Percentiles rank a stretch among this genome's conserved stretches.
These are phyloP conservation scores for Acromyrmex heyeri DNA, from an alignment of 1,140 invertebrate species.

Conservation along the genomic window DNA sequence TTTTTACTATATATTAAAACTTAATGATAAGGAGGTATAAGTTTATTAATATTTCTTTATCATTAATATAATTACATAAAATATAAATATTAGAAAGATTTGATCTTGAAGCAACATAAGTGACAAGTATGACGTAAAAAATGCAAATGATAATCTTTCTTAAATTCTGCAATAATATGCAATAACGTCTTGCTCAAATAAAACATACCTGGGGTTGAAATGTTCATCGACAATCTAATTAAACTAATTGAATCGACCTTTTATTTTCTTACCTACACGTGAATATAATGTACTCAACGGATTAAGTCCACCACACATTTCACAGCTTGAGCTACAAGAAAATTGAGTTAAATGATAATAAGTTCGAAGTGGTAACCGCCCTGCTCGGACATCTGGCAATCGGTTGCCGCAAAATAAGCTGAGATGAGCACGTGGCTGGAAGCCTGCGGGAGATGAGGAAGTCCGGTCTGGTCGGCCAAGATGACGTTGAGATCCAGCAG, in stretches of 20 bases:
- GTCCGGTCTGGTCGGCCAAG: conserved; percentile 46
- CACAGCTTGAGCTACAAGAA: not conserved
- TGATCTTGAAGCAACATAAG: not conserved
- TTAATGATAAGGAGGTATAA: not conserved
- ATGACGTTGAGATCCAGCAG: conserved; percentile 42
- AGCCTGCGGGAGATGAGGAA: conserved; percentile 49
- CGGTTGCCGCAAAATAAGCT: conserved; percentile 13
- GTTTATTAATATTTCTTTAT: not conserved
- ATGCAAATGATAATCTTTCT: not conserved
- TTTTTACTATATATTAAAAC: not conserved
- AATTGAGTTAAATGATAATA: not conserved
- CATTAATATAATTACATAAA: not conserved
- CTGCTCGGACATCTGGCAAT: conserved; percentile 36
- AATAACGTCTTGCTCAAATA: not conserved
- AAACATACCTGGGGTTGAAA: not conserved
- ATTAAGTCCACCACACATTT: not conserved
- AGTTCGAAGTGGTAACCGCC: not conserved
- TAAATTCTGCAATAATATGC: not conserved
- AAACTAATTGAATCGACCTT: not conserved
- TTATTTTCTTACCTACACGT: not conserved
- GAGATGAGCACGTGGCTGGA: conserved; percentile 29
- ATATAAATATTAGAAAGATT: not conserved
- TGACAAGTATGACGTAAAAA: not conserved
- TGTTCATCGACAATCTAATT: not conserved
- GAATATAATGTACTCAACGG: not conserved